These are phyloP conservation scores for Synergus laeviventris DNA, from an alignment of 2,888 invertebrate species.

Conservation along the genomic window DNA sequence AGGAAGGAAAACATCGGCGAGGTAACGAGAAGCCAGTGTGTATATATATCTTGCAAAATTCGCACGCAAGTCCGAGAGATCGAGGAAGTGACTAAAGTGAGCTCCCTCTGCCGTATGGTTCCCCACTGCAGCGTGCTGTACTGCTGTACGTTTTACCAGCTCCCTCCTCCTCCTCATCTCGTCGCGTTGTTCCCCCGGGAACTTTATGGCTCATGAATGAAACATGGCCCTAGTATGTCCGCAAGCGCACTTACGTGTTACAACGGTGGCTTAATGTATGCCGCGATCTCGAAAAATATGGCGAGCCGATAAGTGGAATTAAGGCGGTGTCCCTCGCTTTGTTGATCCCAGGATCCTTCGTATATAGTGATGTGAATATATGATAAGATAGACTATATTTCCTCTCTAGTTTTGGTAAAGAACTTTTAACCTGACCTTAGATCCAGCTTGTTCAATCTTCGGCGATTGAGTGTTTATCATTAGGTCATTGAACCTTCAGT, in stretches of 20 bases:
- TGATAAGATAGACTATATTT: background rate
- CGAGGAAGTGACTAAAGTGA: slow-evolving; percentile 45
- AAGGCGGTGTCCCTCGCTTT: slow-evolving; percentile 46
- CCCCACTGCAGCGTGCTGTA: slow-evolving; percentile 39
- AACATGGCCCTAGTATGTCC: slow-evolving; percentile 68
- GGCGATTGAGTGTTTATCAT: too few relatives aligned
- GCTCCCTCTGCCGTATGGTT: slow-evolving; percentile 36
- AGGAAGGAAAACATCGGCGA: slow-evolving; percentile 26
- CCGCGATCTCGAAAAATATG: slow-evolving; percentile 66
- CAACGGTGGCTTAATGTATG: slow-evolving; percentile 64
- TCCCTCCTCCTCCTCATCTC: slow-evolving; percentile 3
- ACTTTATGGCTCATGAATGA: slow-evolving; percentile 72
- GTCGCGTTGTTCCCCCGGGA: slow-evolving; percentile 29
- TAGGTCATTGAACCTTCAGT: too few relatives aligned
- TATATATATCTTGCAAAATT: slow-evolving; percentile 47
- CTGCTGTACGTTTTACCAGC: slow-evolving; percentile 39
- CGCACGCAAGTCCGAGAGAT: slow-evolving; percentile 43
- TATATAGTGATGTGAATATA: background rate
- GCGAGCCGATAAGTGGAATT: slow-evolving; percentile 63
- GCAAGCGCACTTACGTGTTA: slow-evolving; percentile 62
- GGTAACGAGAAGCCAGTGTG: slow-evolving; percentile 43
- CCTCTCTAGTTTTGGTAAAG: too few relatives aligned
- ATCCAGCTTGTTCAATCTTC: too few relatives aligned
- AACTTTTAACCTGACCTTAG: too few relatives aligned
- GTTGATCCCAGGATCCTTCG: background rate